Percentiles rank a stretch among this genome's conserved stretches.
These are phyloP conservation scores for Chroicocephalus ridibundus DNA, from an alignment of 2,113 vertebrate genomes.

Conservation along the genomic window DNA sequence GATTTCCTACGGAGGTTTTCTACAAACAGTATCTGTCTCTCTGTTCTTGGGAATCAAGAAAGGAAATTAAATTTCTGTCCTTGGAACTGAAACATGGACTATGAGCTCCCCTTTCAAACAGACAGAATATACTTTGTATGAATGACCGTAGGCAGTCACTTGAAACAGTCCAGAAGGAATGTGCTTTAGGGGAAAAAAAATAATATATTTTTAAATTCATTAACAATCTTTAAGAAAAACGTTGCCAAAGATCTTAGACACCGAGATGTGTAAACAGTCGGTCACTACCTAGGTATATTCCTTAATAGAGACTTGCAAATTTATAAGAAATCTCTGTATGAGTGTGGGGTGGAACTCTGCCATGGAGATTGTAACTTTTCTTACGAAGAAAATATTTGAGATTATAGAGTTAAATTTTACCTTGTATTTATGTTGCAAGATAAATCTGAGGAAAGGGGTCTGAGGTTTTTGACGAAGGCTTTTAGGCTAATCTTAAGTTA, in stretches of 20 bases:
- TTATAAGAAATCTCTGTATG: background rate
- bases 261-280: background rate
- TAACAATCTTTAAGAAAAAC: background rate
- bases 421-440: background rate
- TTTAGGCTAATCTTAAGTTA: background rate
- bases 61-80: background rate
- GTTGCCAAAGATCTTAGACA: background rate
- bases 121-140: background rate
- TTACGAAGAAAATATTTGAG: background rate
- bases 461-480: background rate
- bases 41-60: background rate
- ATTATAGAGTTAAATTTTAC: background rate
- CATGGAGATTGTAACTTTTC: background rate
- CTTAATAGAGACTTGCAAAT: background rate
- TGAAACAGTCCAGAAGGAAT: background rate
- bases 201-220: background rate
- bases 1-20: constrained; percentile 3
- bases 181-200: background rate
- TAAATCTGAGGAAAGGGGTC: background rate
- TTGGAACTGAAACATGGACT: background rate
- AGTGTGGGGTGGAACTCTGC: background rate
- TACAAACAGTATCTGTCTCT: background rate
- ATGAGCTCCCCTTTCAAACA: background rate
- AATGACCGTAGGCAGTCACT: background rate
- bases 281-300: background rate